These are phyloP conservation scores for Microhierax caerulescens DNA, from an alignment of 2,797 vertebrate species.

Conservation along the genomic window DNA sequence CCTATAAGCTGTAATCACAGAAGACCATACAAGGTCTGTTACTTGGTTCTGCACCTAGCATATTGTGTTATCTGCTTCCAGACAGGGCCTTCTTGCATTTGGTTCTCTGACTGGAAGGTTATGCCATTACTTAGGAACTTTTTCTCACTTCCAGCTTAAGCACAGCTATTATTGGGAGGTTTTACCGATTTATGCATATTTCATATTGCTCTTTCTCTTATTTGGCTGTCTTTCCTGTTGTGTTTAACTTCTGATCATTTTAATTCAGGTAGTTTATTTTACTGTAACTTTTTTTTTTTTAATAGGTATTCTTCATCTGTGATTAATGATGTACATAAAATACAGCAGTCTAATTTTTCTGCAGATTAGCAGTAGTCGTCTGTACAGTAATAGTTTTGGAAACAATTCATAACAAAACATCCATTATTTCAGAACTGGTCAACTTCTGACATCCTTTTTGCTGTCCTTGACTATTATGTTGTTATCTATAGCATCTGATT, in stretches of 20 bases:
- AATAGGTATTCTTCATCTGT: background rate
- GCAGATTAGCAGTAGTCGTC: background rate
- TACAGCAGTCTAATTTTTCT: background rate
- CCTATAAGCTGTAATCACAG: background rate
- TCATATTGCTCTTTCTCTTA: background rate
- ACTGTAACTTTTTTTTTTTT: background rate
- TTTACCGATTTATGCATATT: background rate
- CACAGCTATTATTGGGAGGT: background rate
- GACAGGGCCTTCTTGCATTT: background rate
- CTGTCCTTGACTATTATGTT: background rate
- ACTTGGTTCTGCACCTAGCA: rapidly evolving
- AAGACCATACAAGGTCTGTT: background rate
- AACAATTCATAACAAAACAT: background rate
- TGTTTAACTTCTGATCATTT: background rate
- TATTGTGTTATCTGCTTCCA: rapidly evolving
- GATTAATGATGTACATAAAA: background rate
- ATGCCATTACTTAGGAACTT: background rate
- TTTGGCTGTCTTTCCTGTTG: background rate
- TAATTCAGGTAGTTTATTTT: background rate
- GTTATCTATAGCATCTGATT: background rate
- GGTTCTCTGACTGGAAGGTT: background rate
- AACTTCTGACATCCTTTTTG: background rate
- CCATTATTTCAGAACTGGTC: background rate
- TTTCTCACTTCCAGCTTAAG: background rate
- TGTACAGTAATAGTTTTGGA: background rate